Percentiles rank a stretch among this genome's conserved stretches.
These are phyloP conservation scores for Pangasius sanitwongsei DNA, from an alignment of 2,797 vertebrate species.

Conservation along the genomic window DNA sequence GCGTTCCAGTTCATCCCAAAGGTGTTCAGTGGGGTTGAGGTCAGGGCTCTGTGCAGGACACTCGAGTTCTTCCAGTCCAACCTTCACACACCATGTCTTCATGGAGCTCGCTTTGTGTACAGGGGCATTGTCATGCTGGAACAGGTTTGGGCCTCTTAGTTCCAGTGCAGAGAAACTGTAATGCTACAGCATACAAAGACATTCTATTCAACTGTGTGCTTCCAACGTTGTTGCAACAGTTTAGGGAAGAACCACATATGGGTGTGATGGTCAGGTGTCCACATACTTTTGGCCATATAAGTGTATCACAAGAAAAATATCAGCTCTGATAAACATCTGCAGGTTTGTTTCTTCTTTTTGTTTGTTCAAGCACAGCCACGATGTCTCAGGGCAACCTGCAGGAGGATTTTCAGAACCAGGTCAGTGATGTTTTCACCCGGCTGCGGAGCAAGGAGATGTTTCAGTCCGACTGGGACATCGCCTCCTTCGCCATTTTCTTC, in stretches of 20 bases:
- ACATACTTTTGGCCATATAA: not conserved
- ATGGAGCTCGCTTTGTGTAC: not conserved
- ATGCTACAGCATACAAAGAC: not conserved
- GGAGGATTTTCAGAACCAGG: slow-evolving; percentile 71
- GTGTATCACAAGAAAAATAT: not conserved
- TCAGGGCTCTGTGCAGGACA: not conserved
- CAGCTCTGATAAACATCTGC: not conserved
- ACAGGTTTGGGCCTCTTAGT: not conserved
- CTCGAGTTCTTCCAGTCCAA: not conserved
- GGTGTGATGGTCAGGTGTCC: not conserved
- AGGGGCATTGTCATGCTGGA: not conserved
- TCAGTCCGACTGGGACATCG: slow-evolving; percentile 85
- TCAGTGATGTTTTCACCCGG: slow-evolving; percentile 75
- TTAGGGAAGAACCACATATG: not conserved
- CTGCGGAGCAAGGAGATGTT: slow-evolving; percentile 76
- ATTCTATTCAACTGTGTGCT: not conserved
- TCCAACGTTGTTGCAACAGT: not conserved
- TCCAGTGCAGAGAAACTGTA: not conserved
- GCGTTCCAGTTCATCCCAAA: too few relatives aligned
- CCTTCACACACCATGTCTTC: not conserved
- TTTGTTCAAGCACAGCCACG: not conserved
- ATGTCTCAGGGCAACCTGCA: slow-evolving; percentile 52
- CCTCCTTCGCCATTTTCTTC: slow-evolving; percentile 79
- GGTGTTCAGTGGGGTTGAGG: not conserved
- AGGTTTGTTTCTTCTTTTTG: not conserved